Conservation (phyloP, 2,888 invertebrate species). For the Corythucha ciliata region DNA sequence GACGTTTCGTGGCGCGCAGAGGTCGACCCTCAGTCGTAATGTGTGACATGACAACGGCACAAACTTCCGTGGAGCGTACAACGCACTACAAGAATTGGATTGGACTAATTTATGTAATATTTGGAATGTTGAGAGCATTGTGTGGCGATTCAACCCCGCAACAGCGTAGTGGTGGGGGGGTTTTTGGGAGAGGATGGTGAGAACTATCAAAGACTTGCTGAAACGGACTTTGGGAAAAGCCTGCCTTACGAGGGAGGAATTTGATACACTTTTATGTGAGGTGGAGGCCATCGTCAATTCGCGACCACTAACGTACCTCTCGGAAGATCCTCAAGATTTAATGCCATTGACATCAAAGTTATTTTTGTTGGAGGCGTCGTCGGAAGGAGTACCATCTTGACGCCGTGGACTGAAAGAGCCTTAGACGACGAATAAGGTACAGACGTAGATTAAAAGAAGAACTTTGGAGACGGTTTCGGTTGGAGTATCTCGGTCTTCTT, state of each 20-base stretch:
- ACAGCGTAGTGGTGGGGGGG: no score
- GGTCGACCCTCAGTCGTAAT: constrained; percentile 37
- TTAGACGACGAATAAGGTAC: constrained; percentile 13
- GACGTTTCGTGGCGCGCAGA: constrained; percentile 37
- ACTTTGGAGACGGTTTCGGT: constrained; percentile 6
- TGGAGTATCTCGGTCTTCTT: constrained; percentile 10
- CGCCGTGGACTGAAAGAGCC: constrained; percentile 5
- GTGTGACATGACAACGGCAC: constrained; percentile 41
- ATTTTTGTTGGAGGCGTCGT: constrained; percentile 29
- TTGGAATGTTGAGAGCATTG: constrained; percentile 29
- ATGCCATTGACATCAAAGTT: constrained; percentile 35
- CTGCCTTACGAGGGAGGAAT: constrained; percentile 18
- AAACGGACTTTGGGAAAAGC: constrained; percentile 19
- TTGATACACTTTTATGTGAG: constrained; percentile 27
- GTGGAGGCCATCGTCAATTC: constrained; percentile 19
- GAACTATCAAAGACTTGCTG: constrained; percentile 21
- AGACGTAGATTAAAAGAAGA: constrained; percentile 7
- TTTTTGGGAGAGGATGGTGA: constrained; percentile 38
- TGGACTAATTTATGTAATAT: constrained; percentile 40
- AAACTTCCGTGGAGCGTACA: constrained; percentile 40
- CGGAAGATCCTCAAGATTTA: constrained; percentile 27
- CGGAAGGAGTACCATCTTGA: constrained; percentile 19
- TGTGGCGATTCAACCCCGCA: constrained; percentile 37
- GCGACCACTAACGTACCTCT: constrained; percentile 15
- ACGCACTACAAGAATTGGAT: constrained; percentile 45